Percentiles rank a stretch among this genome's conserved stretches.
phyloP scores from a whole-genome alignment of 2,888 invertebrate genomes.

The Netelia fuscicornis region DNA sequence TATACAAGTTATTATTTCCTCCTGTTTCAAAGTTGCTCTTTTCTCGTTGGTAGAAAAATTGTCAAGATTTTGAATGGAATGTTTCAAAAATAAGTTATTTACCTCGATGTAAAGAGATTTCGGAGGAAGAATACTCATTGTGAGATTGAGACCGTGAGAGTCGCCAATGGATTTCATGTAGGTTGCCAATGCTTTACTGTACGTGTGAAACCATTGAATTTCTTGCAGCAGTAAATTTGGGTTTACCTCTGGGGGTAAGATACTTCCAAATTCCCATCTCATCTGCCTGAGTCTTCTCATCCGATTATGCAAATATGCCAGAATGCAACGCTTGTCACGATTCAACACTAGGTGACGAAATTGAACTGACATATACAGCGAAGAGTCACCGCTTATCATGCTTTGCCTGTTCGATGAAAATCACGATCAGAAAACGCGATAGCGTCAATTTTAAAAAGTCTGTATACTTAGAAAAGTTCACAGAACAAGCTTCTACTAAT shows the following conservation, averaged over 20 bases:
- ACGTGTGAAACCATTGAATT: slow-evolving; percentile 94
- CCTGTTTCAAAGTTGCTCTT: no score
- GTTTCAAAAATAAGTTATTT: slow-evolving; percentile 45
- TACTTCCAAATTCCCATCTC: slow-evolving; percentile 98
- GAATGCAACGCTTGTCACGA: slow-evolving; percentile 95
- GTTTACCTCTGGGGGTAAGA: slow-evolving; percentile 94
- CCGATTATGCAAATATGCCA: slow-evolving; percentile 93
- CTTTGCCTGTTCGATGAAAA: slow-evolving; percentile 39
- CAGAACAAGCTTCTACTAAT: no score
- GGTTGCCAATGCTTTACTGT: slow-evolving; percentile 93
- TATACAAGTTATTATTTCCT: no score
- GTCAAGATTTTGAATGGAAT: no score
- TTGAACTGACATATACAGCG: slow-evolving; percentile 91
- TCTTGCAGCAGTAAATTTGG: slow-evolving; percentile 92
- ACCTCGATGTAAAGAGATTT: slow-evolving; percentile 97
- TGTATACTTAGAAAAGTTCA: no score
- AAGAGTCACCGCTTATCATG: slow-evolving; percentile 73
- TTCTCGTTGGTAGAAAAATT: no score
- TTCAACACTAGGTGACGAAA: slow-evolving; percentile 94
- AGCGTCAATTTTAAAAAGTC: no score
- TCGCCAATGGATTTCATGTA: slow-evolving; percentile 97
- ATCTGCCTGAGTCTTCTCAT: slow-evolving; percentile 93
- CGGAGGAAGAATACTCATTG: slow-evolving; percentile 95
- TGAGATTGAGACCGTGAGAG: slow-evolving; percentile 93
- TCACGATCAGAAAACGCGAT: no score